Evolutionary conservation across 2,888 invertebrate genomes (phyloP).

Genomic region (Epinotia brunnichana): DNA sequence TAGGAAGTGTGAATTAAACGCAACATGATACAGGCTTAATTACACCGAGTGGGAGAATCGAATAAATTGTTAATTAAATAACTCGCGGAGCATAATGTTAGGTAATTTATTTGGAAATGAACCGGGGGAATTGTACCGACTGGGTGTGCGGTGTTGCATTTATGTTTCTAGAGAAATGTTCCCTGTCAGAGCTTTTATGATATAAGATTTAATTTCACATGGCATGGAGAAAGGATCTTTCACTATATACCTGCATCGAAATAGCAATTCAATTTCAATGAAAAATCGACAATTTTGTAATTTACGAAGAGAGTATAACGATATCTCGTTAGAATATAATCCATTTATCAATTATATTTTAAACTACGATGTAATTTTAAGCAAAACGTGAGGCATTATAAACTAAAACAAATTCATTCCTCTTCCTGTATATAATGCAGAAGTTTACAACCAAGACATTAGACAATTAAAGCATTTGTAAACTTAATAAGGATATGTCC

Average conservation of each 20-base stretch:
- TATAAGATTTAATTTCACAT: too few species aligned
- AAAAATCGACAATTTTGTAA: too few species aligned
- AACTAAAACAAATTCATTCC: too few species aligned
- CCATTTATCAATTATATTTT: too few species aligned
- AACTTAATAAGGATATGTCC: neutral
- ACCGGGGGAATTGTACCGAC: constrained; percentile 42
- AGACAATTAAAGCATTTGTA: constrained; percentile 4
- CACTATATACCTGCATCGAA: too few species aligned
- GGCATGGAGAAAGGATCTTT: too few species aligned
- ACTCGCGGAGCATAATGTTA: constrained; percentile 57
- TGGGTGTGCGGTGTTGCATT: constrained; percentile 4
- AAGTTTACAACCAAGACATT: constrained; percentile 5
- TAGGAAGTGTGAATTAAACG: constrained; percentile 27
- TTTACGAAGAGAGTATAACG: too few species aligned
- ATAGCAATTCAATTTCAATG: too few species aligned
- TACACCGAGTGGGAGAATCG: constrained; percentile 53
- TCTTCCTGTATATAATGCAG: neutral
- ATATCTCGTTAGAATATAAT: too few species aligned
- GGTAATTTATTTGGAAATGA: constrained; percentile 65
- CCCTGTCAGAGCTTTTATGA: too few species aligned
- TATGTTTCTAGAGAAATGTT: neutral
- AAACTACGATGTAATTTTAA: neutral
- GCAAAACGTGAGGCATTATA: too few species aligned
- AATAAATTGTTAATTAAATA: constrained; percentile 61
- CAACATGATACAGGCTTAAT: constrained; percentile 42